These are phyloP conservation scores for Sarcophaga peregrina DNA, from an alignment of 1,140 invertebrate species.

Conservation along the genomic window DNA sequence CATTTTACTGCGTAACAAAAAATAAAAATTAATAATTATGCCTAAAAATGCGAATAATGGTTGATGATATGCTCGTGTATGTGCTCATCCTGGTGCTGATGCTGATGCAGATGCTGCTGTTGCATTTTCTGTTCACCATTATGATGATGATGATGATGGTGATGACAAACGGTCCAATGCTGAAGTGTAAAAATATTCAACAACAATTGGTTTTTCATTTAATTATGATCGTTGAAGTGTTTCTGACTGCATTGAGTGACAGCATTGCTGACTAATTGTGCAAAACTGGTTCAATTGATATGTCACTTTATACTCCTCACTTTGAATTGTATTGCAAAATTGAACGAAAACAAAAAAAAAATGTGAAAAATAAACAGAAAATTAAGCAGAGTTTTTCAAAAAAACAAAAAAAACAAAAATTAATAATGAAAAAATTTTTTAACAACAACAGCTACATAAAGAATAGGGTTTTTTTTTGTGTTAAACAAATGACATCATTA, in stretches of 20 bases:
- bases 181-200: too few relatives aligned
- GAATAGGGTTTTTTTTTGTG: neutral
- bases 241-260: slow-evolving; percentile 28
- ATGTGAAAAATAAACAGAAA: slow-evolving; percentile 9
- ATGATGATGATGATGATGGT: too few relatives aligned
- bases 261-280: slow-evolving; percentile 29
- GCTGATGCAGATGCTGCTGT: neutral
- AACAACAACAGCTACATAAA: neutral
- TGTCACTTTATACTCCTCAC: slow-evolving; percentile 22
- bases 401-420: neutral
- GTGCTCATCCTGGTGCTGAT: neutral
- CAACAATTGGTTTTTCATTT: slow-evolving; percentile 41
- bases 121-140: too few relatives aligned
- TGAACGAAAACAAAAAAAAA: neutral
- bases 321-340: neutral
- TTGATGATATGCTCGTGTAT: too few relatives aligned
- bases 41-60: neutral
- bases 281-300: slow-evolving; percentile 39
- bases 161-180: neutral
- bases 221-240: slow-evolving; percentile 39
- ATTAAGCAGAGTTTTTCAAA: neutral
- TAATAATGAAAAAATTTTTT: neutral
- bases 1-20: neutral
- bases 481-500: slow-evolving; percentile 34
- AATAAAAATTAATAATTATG: slow-evolving; percentile 9